Evolutionary conservation across 2,888 invertebrate genomes (phyloP).

Genomic region (Ypsolopha sequella): DNA sequence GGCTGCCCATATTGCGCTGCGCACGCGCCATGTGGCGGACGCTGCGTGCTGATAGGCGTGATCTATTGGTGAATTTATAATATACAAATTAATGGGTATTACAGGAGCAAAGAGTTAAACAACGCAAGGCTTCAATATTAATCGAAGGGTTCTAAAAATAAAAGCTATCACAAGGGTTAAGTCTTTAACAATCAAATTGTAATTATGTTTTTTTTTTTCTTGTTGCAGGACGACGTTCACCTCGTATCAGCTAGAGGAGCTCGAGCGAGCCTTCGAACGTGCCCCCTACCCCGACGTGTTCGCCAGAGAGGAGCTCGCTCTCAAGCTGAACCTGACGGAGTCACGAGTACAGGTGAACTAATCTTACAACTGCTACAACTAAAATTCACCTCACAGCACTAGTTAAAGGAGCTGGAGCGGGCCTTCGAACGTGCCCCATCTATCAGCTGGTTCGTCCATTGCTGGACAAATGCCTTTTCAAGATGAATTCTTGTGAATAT

Average conservation of each 20-base stretch:
- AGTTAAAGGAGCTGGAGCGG: constrained; percentile 91
- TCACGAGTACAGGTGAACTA: constrained; percentile 59
- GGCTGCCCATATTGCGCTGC: constrained; percentile 56
- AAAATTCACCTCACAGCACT: constrained; percentile 95
- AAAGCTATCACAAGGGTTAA: too few relatives aligned
- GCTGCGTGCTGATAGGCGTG: constrained; percentile 17
- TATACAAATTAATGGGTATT: background rate
- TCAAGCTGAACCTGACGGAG: constrained; percentile 91
- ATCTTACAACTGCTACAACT: constrained; percentile 3
- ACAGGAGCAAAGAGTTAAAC: too few relatives aligned
- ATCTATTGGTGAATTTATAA: background rate
- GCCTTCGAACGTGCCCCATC: constrained; percentile 95
- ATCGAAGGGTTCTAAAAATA: too few relatives aligned
- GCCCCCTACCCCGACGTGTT: constrained; percentile 98
- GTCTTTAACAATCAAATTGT: too few relatives aligned
- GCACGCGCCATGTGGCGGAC: constrained; percentile 61
- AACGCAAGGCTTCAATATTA: too few relatives aligned
- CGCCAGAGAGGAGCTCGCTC: constrained; percentile 92
- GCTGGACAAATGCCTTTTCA: too few relatives aligned
- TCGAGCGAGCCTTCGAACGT: constrained; percentile 94
- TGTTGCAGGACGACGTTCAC: constrained; percentile 91
- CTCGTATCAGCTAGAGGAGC: constrained; percentile 92
- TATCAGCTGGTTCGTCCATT: too few relatives aligned
- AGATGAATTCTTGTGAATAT: background rate
- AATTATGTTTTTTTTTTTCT: too few relatives aligned